Percentiles rank a stretch among this genome's conserved stretches.
Conservation (phyloP, 1,140 invertebrate genomes). For the Asbolus verrucosus region DNA sequence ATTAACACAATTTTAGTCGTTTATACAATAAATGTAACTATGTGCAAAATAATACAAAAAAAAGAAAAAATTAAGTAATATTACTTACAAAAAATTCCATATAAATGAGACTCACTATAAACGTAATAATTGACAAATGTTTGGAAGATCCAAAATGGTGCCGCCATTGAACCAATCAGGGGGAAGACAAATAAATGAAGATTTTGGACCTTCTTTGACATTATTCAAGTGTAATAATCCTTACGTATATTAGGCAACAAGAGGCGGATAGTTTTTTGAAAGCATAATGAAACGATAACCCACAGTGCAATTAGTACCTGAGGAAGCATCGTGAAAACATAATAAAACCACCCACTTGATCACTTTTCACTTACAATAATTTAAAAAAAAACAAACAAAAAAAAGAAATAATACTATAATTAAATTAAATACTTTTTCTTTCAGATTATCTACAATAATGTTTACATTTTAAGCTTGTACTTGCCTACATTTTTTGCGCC, state of each 20-base stretch:
- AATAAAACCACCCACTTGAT: constrained; percentile 39
- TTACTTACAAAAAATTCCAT: neutral
- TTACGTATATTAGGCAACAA: constrained; percentile 2
- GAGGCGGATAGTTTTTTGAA: constrained; percentile 4
- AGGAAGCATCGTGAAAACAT: constrained; percentile 33
- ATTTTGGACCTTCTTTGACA: neutral
- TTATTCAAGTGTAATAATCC: constrained; percentile 1
- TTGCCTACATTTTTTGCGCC: constrained; percentile 5
- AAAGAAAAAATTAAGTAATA: constrained; percentile 9
- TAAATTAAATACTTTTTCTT: constrained; percentile 32
- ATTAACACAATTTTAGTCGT: constrained; percentile 43
- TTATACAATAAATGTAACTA: constrained; percentile 42
- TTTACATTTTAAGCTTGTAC: constrained; percentile 30
- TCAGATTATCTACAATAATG: constrained; percentile 27
- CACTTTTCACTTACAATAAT: constrained; percentile 27
- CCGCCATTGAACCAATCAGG: neutral
- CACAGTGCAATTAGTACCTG: constrained; percentile 40
- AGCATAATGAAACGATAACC: neutral
- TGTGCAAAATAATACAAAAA: constrained; percentile 43
- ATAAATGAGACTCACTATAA: constrained; percentile 25
- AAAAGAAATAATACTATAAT: constrained; percentile 31
- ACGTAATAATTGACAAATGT: constrained; percentile 35
- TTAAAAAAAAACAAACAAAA: constrained; percentile 32
- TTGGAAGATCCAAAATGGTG: constrained; percentile 33
- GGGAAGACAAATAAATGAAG: neutral